phyloP scores from a whole-genome alignment of 1,140 invertebrate species.

The Listronotus oregonensis region DNA sequence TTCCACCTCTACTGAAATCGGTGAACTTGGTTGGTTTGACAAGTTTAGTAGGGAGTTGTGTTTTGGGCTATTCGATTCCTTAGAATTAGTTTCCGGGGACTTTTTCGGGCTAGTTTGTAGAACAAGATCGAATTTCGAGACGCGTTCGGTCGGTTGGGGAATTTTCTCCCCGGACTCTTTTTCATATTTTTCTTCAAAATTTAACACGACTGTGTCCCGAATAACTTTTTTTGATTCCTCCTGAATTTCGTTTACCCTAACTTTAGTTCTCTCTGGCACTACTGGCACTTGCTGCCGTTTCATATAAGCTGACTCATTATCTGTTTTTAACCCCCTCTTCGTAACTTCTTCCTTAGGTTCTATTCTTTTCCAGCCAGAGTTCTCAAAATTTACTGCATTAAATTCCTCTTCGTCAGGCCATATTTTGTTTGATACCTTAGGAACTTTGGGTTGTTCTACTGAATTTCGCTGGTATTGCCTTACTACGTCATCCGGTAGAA shows the following conservation, averaged over 20 bases:
- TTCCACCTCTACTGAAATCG: constrained; percentile 19
- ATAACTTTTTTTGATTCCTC: not conserved
- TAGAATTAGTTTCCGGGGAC: not conserved
- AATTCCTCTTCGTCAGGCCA: constrained; percentile 30
- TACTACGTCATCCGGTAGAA: constrained; percentile 12
- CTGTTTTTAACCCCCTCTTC: not conserved
- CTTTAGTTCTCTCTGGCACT: constrained; percentile 25
- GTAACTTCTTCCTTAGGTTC: constrained; percentile 3
- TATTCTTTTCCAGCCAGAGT: constrained; percentile 17
- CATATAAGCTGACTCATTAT: not conserved
- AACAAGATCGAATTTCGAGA: constrained; percentile 1
- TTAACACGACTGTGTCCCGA: no score
- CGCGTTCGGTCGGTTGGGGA: not conserved
- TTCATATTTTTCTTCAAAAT: constrained; percentile 11
- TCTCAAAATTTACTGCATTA: constrained; percentile 4
- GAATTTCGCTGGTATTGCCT: constrained; percentile 14
- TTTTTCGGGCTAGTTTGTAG: not conserved
- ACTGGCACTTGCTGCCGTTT: constrained; percentile 12
- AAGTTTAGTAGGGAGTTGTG: not conserved
- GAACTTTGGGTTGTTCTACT: not conserved
- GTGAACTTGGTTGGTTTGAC: not conserved
- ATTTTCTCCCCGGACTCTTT: constrained; percentile 7
- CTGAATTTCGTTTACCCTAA: not conserved
- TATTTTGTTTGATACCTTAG: constrained; percentile 17
- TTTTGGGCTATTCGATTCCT: no score